phyloP scores from a whole-genome alignment of 1,140 invertebrate genomes.

The Heterodera schachtii region DNA sequence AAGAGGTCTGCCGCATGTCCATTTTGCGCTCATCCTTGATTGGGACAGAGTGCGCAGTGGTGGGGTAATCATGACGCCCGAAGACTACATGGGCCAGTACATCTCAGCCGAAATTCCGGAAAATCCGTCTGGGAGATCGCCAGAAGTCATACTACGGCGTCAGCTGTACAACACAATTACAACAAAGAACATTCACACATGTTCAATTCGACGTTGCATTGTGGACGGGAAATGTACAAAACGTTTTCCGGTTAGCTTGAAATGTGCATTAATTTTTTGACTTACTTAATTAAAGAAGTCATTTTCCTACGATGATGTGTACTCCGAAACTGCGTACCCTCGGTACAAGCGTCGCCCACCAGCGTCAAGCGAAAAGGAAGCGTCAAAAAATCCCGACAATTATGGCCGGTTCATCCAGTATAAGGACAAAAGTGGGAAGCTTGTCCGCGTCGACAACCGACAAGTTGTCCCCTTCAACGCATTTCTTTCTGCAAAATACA shows the following conservation, averaged over 20 bases:
- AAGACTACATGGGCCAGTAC: not conserved
- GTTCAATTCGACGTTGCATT: not conserved
- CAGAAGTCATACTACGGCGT: not conserved
- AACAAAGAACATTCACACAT: constrained; percentile 4
- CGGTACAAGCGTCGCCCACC: not conserved
- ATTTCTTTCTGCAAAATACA: not conserved
- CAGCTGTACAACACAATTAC: not conserved
- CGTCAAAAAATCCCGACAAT: not conserved
- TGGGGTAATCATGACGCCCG: not conserved
- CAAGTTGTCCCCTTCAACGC: not conserved
- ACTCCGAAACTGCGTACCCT: not conserved
- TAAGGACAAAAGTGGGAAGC: not conserved
- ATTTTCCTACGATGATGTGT: not conserved
- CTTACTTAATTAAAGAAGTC: constrained; percentile 1
- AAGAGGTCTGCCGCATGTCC: constrained; percentile 5
- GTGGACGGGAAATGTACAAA: not conserved
- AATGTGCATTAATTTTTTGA: not conserved
- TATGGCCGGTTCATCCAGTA: not conserved
- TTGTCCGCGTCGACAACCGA: not conserved
- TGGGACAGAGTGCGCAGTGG: not conserved
- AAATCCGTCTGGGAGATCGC: not conserved
- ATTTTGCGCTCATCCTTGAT: constrained; percentile 2
- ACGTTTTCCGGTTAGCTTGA: constrained; percentile 7
- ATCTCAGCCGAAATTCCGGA: constrained; percentile 12
- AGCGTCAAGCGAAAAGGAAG: not conserved